Base-by-base conservation (phyloP, 2,113 vertebrate genomes). In the Eptatretus burgeri region DNA sequence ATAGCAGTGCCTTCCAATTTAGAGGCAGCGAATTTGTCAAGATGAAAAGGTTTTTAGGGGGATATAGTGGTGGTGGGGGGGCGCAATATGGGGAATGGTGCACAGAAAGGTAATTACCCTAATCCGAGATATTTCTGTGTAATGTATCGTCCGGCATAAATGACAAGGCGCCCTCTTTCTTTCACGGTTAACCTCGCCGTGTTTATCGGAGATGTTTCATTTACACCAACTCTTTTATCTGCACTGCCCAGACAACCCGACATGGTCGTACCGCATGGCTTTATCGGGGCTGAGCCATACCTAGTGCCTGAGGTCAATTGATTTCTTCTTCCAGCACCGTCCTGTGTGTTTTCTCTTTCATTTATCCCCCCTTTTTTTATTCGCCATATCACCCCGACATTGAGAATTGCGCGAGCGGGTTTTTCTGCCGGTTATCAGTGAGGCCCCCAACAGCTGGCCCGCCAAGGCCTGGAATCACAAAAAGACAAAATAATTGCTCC, bases 141-240 rank as follows among this genome's bases (percentile, higher is more conserved):
- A 60, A 60, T n/a, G 56, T 20, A 17, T 60, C 56, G 56, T 20
- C 56, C 20, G n/a, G 10, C 56, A 60, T n/a, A 93, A 93, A 98
- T 94, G 89, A 95, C 85, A 91, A 91, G 86, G 82, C 87, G 82
- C 81, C 80, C 82, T 81, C 84, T 94, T 81, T 98, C 95, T 94
- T 95, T 91, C 85, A 78, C 85, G 83, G 87, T 87, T 89, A 83
- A 83, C 83, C 85, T 93, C 95, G 91, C 93, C 94, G 85, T 98
- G 91, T 94, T 95, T 95, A 98, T 98, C 91, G 93, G 86, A 93
- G 87, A 84, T 76, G 81, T 83, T 93, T 93, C 86, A 91, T 95
- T 94, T 94, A 86, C 85, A 85, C 27, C 27, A 84, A 87, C 84
- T 88, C 84, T 87, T 89, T 85, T 98, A 95, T 98, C 91, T 88